Evolutionary conservation across 1,140 invertebrate species (phyloP).

Genomic region (Parapsyche elsis): DNA sequence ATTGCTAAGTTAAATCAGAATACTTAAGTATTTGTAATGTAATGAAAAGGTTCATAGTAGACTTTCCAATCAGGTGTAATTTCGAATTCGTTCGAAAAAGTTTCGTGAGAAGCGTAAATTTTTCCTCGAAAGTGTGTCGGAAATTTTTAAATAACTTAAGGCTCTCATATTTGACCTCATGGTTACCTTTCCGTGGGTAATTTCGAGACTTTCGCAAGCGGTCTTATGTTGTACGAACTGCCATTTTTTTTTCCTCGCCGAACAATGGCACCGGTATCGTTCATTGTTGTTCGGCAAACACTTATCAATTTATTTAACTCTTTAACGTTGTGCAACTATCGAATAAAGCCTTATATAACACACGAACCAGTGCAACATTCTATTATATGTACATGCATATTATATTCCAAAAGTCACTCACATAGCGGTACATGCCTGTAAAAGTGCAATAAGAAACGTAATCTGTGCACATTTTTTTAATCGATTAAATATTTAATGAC

Average conservation of each 20-base stretch:
- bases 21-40: too few species aligned
- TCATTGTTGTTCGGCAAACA: background rate
- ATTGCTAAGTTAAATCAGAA: too few species aligned
- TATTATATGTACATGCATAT: too few species aligned
- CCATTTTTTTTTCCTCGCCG: background rate
- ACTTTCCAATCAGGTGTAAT: background rate
- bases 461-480: too few species aligned
- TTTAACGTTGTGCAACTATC: constrained; percentile 1
- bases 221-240: background rate
- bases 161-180: constrained; percentile 7
- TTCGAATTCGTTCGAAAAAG: background rate
- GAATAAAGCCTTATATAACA: background rate
- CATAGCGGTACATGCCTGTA: too few species aligned
- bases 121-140: constrained; percentile 23
- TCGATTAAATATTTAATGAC: too few species aligned
- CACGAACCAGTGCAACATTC: background rate
- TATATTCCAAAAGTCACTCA: too few species aligned
- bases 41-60: too few species aligned
- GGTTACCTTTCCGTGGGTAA: constrained; percentile 12
- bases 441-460: too few species aligned
- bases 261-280: constrained; percentile 2
- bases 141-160: background rate
- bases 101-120: constrained; percentile 12
- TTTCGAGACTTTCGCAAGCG: constrained; percentile 18
- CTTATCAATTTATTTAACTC: constrained; percentile 16